Evolutionary conservation across 2,888 invertebrate genomes (phyloP).

Genomic region (Orthosia cruda): DNA sequence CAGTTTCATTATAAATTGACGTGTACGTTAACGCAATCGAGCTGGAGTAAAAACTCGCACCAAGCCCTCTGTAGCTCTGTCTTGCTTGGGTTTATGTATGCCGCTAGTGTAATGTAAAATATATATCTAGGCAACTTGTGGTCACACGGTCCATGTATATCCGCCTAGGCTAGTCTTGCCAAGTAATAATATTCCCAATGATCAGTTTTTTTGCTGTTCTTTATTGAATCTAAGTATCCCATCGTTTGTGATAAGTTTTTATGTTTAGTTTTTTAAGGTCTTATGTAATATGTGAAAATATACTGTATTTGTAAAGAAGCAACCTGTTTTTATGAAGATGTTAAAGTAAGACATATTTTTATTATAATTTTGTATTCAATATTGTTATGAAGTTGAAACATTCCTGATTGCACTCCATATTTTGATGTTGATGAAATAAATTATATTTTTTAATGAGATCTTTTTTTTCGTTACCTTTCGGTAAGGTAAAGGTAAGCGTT

Average conservation of each 20-base stretch:
- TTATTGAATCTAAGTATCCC: constrained; percentile 1
- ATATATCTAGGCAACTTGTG: background rate
- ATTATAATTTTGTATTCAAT: constrained; percentile 65
- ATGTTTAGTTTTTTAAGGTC: constrained; percentile 61
- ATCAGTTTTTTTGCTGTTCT: constrained; percentile 16
- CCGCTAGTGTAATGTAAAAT: background rate
- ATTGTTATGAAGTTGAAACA: constrained; percentile 69
- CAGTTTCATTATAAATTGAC: too few species aligned
- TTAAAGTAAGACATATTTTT: constrained; percentile 53
- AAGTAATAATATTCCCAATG: background rate
- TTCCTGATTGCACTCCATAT: constrained; percentile 70
- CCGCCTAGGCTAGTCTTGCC: constrained; percentile 39
- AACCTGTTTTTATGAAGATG: constrained; percentile 47
- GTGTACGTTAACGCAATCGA: too few species aligned
- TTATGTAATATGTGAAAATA: constrained; percentile 54
- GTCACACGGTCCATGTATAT: background rate
- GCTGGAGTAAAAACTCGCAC: too few species aligned
- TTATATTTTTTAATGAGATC: constrained; percentile 54
- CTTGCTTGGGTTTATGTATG: too few species aligned
- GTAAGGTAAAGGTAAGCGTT: too few species aligned
- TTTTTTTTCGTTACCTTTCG: background rate
- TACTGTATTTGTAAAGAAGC: constrained; percentile 50
- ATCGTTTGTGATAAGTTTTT: constrained; percentile 36
- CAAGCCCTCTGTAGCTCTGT: too few species aligned
- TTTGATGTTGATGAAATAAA: constrained; percentile 68